phyloP scores from a whole-genome alignment of 2,888 invertebrate species.

The Gisinianus flammeolus region DNA sequence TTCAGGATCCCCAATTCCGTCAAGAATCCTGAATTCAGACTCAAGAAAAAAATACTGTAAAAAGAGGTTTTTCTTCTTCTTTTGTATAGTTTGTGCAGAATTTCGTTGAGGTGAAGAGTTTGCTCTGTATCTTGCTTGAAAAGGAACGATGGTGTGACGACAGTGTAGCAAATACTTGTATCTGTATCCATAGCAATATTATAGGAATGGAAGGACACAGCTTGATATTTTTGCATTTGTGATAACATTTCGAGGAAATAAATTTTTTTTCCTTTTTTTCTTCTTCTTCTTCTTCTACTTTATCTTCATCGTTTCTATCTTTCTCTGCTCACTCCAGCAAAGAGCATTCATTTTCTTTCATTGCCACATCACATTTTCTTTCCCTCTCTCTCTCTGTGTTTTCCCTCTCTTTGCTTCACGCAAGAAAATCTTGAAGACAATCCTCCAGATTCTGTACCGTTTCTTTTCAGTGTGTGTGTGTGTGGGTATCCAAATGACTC shows the following conservation, averaged over 20 bases:
- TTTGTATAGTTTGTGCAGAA: not conserved
- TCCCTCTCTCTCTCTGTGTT: not conserved
- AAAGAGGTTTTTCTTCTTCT: not conserved
- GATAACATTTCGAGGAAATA: constrained; percentile 26
- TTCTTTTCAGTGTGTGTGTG: no score
- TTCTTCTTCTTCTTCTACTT: not conserved
- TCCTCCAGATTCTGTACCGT: not conserved
- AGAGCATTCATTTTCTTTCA: constrained; percentile 1
- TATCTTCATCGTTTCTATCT: not conserved
- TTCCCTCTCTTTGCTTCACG: not conserved
- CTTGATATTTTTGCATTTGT: constrained; percentile 37
- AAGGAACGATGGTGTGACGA: not conserved
- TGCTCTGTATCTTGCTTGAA: not conserved
- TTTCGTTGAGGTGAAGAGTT: no score
- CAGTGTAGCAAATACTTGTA: not conserved
- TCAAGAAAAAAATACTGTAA: not conserved
- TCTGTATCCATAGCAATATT: no score
- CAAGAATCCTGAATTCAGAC: not conserved
- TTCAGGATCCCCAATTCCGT: no score
- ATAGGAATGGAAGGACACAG: constrained; percentile 24
- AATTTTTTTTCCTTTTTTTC: constrained; percentile 15
- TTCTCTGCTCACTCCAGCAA: not conserved
- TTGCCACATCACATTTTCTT: not conserved
- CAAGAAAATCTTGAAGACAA: no score
- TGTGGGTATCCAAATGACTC: not conserved